Conservation (phyloP, 2,113 vertebrate genomes). For the Mobula hypostoma region DNA sequence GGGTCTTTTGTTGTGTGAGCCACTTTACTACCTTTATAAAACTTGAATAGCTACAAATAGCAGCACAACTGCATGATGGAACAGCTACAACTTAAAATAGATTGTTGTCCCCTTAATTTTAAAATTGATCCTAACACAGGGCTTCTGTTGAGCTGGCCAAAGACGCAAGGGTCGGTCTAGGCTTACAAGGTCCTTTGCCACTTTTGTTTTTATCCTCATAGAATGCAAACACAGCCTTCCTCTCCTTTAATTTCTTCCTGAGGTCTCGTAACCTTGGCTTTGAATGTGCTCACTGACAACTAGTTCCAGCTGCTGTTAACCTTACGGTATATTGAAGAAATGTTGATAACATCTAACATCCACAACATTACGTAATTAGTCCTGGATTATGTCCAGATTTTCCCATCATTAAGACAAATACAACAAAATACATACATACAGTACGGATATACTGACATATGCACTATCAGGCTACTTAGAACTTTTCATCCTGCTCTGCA, state of each 20-base stretch:
- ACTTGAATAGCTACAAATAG: background rate
- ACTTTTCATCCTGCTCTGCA: too few species aligned
- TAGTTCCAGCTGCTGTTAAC: background rate
- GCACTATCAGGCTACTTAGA: too few species aligned
- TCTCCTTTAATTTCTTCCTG: too few species aligned
- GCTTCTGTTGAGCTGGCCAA: background rate
- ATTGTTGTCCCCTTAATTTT: background rate
- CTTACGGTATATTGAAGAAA: background rate
- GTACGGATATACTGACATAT: too few species aligned
- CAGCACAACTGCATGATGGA: background rate
- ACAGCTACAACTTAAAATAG: background rate
- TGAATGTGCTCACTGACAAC: background rate
- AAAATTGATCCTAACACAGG: background rate
- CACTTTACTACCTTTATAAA: background rate
- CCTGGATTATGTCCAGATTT: background rate
- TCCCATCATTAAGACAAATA: background rate
- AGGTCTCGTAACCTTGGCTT: too few species aligned
- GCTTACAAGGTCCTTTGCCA: too few species aligned
- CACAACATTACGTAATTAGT: background rate
- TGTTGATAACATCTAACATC: background rate
- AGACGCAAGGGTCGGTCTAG: too few species aligned
- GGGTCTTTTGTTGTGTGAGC: background rate
- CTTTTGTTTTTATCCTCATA: too few species aligned
- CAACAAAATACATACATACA: too few species aligned
- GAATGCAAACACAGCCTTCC: too few species aligned